These are phyloP conservation scores for Pheucticus melanocephalus DNA, from an alignment of 2,113 vertebrate genomes.

Conservation along the genomic window DNA sequence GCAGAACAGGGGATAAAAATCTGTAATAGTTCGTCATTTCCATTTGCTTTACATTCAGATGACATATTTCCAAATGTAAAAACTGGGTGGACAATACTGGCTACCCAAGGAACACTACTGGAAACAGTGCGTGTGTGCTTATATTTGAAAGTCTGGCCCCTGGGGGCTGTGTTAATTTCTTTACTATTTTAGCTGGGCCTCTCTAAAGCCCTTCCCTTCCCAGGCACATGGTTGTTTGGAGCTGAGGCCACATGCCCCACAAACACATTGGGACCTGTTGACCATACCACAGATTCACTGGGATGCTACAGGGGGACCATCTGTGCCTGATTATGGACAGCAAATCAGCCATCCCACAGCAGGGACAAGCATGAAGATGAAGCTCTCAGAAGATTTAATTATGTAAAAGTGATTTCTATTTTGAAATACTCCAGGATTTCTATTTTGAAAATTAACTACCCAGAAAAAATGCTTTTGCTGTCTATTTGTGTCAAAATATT, in stretches of 20 bases:
- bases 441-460: background rate
- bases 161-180: background rate
- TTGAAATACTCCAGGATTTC: background rate
- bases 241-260: fast-evolving
- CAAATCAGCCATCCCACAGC: background rate
- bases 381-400: conserved; percentile 24
- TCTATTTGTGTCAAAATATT: conserved; percentile 12
- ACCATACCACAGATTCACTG: background rate
- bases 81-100: background rate
- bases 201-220: background rate
- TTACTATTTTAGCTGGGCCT: background rate
- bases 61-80: background rate
- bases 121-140: background rate
- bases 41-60: background rate
- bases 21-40: background rate
- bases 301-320: background rate
- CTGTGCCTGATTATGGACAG: background rate
- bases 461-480: background rate
- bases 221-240: fast-evolving
- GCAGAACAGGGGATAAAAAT: background rate
- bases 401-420: background rate
- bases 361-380: background rate
- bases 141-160: background rate
- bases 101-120: fast-evolving
- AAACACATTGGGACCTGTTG: background rate